phyloP scores from a whole-genome alignment of 1,140 invertebrate genomes.

The Coelopa frigida region DNA sequence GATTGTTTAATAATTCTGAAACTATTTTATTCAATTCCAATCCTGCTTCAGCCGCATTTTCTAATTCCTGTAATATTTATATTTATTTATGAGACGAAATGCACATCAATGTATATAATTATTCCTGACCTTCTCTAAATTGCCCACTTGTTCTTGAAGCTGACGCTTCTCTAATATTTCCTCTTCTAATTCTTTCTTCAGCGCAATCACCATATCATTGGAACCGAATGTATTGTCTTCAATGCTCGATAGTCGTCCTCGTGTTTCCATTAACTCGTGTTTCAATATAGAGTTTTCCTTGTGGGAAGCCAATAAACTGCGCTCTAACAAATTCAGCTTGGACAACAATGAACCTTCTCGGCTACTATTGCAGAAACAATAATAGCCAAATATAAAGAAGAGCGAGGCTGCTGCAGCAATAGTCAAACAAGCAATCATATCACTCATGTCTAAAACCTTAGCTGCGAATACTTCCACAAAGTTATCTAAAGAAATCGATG shows the following conservation, averaged over 20 bases:
- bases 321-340: constrained; percentile 56
- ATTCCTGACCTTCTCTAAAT: constrained; percentile 47
- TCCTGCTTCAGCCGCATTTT: constrained; percentile 57
- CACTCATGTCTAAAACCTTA: constrained; percentile 32
- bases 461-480: constrained; percentile 22
- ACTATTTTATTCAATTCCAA: constrained; percentile 59
- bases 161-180: constrained; percentile 37
- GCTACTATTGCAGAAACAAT: constrained; percentile 65
- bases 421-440: constrained; percentile 47
- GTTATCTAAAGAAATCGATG: constrained; percentile 28
- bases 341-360: constrained; percentile 54
- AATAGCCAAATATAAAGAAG: constrained; percentile 67
- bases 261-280: constrained; percentile 54
- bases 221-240: constrained; percentile 64
- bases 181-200: constrained; percentile 53
- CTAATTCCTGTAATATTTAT: constrained; percentile 47
- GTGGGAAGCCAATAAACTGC: constrained; percentile 32
- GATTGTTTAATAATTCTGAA: constrained; percentile 53
- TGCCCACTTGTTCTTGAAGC: constrained; percentile 52
- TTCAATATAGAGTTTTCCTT: constrained; percentile 61
- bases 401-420: constrained; percentile 62
- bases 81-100: too few relatives aligned
- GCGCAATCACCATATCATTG: constrained; percentile 60
- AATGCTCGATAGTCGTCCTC: constrained; percentile 55
- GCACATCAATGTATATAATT: background rate